Evolutionary conservation across 1,140 invertebrate genomes (phyloP).

Genomic region (Drosophila bocki): DNA sequence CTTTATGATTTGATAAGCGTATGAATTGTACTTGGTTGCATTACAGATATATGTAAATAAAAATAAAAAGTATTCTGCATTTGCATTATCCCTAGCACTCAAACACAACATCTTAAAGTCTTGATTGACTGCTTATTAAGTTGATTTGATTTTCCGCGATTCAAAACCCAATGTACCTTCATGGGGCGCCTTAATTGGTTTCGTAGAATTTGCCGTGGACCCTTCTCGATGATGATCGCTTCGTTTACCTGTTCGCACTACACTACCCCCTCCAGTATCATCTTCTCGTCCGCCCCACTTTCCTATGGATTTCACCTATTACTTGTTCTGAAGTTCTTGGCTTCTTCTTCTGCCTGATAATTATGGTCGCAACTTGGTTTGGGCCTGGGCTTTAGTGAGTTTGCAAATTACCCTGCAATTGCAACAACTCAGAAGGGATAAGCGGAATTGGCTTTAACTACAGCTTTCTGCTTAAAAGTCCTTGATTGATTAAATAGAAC

Average conservation of each 20-base stretch:
- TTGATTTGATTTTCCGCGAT: background rate
- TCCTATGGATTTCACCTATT: constrained; percentile 66
- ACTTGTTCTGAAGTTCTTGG: constrained; percentile 47
- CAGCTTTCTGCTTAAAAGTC: background rate
- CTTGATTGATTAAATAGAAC: constrained; percentile 7
- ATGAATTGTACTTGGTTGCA: background rate
- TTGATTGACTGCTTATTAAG: background rate
- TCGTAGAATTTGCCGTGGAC: constrained; percentile 64
- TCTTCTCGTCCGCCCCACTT: constrained; percentile 13
- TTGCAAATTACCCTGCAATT: constrained; percentile 81
- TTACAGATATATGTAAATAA: background rate
- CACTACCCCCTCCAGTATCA: constrained; percentile 1
- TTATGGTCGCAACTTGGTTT: constrained; percentile 62
- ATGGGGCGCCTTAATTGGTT: constrained; percentile 75
- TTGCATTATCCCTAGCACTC: background rate
- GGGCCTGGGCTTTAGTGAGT: constrained; percentile 69
- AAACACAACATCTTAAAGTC: background rate
- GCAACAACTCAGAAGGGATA: constrained; percentile 9
- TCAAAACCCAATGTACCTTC: constrained; percentile 30
- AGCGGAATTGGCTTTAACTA: constrained; percentile 2
- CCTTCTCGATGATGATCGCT: constrained; percentile 53
- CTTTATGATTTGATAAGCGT: no score
- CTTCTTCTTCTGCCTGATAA: constrained; percentile 60
- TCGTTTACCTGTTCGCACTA: constrained; percentile 19
- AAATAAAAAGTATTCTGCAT: background rate